Conservation (phyloP, 1,140 invertebrate species). For the Zophobas atratus region DNA sequence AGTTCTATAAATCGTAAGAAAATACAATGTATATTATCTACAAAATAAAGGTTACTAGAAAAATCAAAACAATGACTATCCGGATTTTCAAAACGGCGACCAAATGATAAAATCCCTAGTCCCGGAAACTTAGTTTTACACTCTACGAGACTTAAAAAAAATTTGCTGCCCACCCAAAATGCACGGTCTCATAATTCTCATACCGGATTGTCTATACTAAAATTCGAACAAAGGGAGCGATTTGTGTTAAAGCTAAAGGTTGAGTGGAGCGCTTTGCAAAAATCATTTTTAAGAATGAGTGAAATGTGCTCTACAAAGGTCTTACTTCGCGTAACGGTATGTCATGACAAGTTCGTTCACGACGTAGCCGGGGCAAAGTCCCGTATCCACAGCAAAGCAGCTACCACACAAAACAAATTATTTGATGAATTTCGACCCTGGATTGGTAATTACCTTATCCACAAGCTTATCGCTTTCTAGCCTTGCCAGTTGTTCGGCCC, state of each 20-base stretch:
- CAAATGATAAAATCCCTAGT: too few species aligned
- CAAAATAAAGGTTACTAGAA: too few species aligned
- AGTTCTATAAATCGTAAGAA: too few species aligned
- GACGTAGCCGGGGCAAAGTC: constrained; percentile 78
- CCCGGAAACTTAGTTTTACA: too few species aligned
- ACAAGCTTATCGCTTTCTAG: constrained; percentile 84
- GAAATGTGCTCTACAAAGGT: constrained; percentile 25
- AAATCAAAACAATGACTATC: too few species aligned
- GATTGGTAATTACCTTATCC: constrained; percentile 76
- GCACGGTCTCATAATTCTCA: background rate
- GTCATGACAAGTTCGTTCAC: constrained; percentile 82
- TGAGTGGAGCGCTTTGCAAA: constrained; percentile 11
- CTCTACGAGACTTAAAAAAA: too few species aligned
- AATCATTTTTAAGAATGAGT: constrained; percentile 28
- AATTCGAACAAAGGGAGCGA: background rate
- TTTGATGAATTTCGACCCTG: constrained; percentile 23
- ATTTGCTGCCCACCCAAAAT: too few species aligned
- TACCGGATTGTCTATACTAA: too few species aligned
- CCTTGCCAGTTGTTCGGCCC: constrained; percentile 83
- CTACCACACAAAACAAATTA: constrained; percentile 67
- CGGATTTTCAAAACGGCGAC: too few species aligned
- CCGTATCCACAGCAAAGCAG: constrained; percentile 79
- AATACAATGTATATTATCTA: too few species aligned
- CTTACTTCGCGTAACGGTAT: constrained; percentile 70
- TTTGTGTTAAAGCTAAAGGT: background rate